phyloP scores from a whole-genome alignment of 30 jellyfish, hydroid and myxozoan genomes.

The Turritopsis rubra region DNA sequence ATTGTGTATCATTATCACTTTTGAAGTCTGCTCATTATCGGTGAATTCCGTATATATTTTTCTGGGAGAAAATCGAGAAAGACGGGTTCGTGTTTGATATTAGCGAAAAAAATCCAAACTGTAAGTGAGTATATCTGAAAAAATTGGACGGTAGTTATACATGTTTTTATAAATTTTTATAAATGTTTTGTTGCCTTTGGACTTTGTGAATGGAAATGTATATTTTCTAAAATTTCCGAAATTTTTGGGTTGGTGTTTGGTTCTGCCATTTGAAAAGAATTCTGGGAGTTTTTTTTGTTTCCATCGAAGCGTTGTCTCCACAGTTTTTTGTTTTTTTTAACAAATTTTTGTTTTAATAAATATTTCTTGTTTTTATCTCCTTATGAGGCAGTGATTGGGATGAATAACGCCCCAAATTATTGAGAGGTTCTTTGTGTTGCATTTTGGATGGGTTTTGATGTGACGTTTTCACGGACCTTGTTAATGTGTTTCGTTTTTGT shows the following conservation, averaged over 20 bases:
- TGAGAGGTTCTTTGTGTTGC: no score
- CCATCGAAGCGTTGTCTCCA: not conserved
- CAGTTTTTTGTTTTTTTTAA: not conserved
- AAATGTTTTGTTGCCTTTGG: not conserved
- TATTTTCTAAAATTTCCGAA: not conserved
- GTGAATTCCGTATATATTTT: not conserved
- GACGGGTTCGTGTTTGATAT: not conserved
- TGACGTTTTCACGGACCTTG: no score
- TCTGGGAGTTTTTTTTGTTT: not conserved
- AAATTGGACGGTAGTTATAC: not conserved
- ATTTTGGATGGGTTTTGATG: no score
- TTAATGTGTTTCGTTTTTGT: no score
- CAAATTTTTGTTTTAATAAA: no score
- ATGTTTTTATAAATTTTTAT: no score
- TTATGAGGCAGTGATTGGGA: not conserved
- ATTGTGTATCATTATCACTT: no score
- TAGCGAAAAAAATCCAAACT: no score
- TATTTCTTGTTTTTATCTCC: not conserved
- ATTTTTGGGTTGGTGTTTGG: not conserved
- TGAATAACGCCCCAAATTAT: no score
- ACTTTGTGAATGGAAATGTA: not conserved
- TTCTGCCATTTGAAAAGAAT: not conserved
- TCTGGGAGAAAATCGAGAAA: not conserved
- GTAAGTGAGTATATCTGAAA: no score
- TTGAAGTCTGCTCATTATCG: no score